Conservation (phyloP, 2,113 vertebrate species). For the Cricetomys ansorgei region DNA sequence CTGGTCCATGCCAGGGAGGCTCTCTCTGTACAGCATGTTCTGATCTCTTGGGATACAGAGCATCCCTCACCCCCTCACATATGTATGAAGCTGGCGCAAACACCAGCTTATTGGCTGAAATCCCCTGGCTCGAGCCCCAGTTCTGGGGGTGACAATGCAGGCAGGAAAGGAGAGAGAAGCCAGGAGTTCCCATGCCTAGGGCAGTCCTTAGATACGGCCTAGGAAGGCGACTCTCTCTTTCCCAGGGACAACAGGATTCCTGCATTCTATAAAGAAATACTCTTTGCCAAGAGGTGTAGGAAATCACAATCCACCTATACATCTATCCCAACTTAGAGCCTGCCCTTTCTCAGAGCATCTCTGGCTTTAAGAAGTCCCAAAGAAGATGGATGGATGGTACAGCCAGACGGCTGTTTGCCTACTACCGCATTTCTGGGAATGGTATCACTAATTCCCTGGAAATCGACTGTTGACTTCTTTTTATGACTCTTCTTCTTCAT, state of each 20-base stretch:
- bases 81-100: slow-evolving; percentile 48
- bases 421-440: background rate
- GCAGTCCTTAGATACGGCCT: background rate
- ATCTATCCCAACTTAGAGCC: background rate
- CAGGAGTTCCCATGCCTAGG: background rate
- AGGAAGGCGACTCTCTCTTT: background rate
- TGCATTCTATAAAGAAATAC: background rate
- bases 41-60: slow-evolving; percentile 48
- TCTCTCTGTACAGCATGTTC: slow-evolving; percentile 68
- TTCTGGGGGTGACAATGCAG: background rate
- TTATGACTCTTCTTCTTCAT: background rate
- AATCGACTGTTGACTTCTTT: background rate
- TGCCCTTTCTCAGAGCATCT: background rate
- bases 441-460: background rate
- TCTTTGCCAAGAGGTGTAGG: background rate
- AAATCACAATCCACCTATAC: background rate
- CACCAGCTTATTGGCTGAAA: slow-evolving; percentile 49
- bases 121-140: slow-evolving; percentile 44
- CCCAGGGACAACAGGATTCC: background rate
- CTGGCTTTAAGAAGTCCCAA: background rate
- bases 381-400: background rate
- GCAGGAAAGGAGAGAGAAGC: background rate
- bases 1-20: slow-evolving; percentile 27
- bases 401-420: background rate
- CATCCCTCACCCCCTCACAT: slow-evolving; percentile 60